Evolutionary conservation across 2,797 vertebrate species (phyloP).

Genomic region (Ptychadena robeensis): DNA sequence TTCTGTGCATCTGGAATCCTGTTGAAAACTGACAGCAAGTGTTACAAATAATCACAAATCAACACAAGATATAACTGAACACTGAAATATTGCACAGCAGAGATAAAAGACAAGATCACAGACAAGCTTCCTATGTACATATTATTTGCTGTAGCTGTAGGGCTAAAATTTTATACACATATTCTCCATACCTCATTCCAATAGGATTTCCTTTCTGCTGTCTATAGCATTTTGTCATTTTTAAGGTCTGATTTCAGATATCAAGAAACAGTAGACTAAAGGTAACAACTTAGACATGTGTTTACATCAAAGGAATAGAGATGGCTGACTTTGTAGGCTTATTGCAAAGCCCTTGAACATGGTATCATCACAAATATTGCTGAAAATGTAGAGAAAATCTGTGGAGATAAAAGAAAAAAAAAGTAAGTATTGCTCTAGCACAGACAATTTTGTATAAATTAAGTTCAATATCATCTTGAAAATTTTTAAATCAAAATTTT

Average conservation of each 20-base stretch:
- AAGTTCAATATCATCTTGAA: too few species aligned
- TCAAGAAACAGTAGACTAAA: constrained; percentile 5
- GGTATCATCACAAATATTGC: too few species aligned
- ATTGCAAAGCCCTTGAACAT: too few species aligned
- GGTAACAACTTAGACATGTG: constrained; percentile 34
- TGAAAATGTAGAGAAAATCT: too few species aligned
- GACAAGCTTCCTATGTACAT: constrained; percentile 41
- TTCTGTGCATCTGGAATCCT: constrained; percentile 59
- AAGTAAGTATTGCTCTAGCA: too few species aligned
- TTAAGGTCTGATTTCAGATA: constrained; percentile 37
- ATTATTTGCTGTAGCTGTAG: constrained; percentile 51
- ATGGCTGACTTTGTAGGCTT: too few species aligned
- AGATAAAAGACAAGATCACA: constrained; percentile 58
- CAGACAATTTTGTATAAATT: too few species aligned
- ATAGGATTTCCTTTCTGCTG: constrained; percentile 38
- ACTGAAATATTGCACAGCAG: constrained; percentile 47
- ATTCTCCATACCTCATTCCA: constrained; percentile 16
- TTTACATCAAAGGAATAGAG: constrained; percentile 40
- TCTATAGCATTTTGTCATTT: constrained; percentile 42
- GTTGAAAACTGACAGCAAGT: constrained; percentile 51
- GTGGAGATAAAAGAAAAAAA: too few species aligned
- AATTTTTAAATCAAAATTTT: too few species aligned
- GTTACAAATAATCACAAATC: constrained; percentile 60
- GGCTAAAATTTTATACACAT: constrained; percentile 47
- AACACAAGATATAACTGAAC: constrained; percentile 55